Conservation (phyloP, 2,888 invertebrate species). For the Drosophila rubida region DNA sequence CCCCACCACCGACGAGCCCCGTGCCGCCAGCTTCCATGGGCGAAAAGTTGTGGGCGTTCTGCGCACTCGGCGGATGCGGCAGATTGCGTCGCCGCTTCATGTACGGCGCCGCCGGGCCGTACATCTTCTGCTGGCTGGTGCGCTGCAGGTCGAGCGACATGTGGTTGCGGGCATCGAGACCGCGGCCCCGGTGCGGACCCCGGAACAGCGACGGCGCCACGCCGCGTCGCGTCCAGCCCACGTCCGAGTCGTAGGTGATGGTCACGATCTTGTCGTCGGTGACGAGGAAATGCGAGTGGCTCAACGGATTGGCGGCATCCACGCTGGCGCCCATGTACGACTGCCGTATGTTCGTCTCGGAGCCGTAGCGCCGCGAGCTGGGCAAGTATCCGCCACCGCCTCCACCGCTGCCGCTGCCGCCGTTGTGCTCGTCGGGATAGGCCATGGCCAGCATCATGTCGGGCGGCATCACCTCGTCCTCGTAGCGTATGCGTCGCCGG, state of each 20-base stretch:
- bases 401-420: background rate
- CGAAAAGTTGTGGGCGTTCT: slow-evolving; percentile 84
- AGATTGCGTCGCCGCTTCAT: slow-evolving; percentile 82
- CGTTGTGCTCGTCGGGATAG: slow-evolving; percentile 32
- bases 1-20: slow-evolving; percentile 51
- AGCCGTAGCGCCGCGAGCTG: slow-evolving; percentile 80
- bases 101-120: slow-evolving; percentile 83
- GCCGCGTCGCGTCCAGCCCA: slow-evolving; percentile 85
- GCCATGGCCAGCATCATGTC: slow-evolving; percentile 15
- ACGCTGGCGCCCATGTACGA: slow-evolving; percentile 84
- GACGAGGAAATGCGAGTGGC: slow-evolving; percentile 85
- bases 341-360: slow-evolving; percentile 84
- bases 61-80: slow-evolving; percentile 84
- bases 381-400: slow-evolving; percentile 27
- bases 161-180: slow-evolving; percentile 75
- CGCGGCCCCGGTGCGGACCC: slow-evolving; percentile 73
- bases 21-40: slow-evolving; percentile 80
- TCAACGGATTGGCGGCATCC: slow-evolving; percentile 82
- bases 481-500: slow-evolving; percentile 83
- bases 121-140: slow-evolving; percentile 82
- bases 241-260: slow-evolving; percentile 85
- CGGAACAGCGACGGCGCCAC: slow-evolving; percentile 83
- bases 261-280: slow-evolving; percentile 85
- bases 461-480: slow-evolving; percentile 77
- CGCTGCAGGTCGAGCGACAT: slow-evolving; percentile 83